Conservation (phyloP, 2,797 vertebrate species). For the Mormyrops attenuatus region DNA sequence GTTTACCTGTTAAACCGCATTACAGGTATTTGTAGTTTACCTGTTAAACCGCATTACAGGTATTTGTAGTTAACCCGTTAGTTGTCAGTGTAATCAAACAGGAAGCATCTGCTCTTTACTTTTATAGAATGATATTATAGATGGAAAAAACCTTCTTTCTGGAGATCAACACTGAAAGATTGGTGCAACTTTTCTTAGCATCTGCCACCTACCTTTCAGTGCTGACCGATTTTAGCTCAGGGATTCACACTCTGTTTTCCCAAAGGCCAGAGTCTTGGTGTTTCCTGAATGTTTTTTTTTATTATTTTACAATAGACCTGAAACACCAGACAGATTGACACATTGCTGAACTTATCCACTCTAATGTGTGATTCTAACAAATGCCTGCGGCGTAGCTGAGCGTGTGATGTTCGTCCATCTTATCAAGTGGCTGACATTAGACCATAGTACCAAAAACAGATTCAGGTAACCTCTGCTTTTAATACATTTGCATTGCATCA, state of each 20-base stretch:
- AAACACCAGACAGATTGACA: background rate
- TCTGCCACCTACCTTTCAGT: background rate
- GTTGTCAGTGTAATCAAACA: background rate
- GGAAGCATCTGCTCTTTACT: background rate
- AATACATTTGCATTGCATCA: background rate
- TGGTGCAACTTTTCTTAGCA: background rate
- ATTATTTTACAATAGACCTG: background rate
- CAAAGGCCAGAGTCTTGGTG: background rate
- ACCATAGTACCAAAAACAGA: background rate
- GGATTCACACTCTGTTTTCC: background rate
- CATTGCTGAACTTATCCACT: background rate
- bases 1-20: no score
- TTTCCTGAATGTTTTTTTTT: background rate
- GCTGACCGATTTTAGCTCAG: background rate
- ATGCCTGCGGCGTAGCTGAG: background rate
- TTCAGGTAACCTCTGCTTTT: background rate
- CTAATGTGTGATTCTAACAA: background rate
- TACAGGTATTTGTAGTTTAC: background rate
- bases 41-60: background rate
- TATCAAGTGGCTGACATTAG: background rate
- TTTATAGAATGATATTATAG: background rate
- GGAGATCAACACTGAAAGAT: background rate
- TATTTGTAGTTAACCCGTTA: no score
- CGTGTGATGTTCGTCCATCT: background rate
- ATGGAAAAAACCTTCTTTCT: background rate